A percentile compares a stretch with the other conserved stretches of the same genome.
These are phyloP conservation scores for Drepana falcataria DNA, from an alignment of 2,888 invertebrate genomes.

Conservation along the genomic window DNA sequence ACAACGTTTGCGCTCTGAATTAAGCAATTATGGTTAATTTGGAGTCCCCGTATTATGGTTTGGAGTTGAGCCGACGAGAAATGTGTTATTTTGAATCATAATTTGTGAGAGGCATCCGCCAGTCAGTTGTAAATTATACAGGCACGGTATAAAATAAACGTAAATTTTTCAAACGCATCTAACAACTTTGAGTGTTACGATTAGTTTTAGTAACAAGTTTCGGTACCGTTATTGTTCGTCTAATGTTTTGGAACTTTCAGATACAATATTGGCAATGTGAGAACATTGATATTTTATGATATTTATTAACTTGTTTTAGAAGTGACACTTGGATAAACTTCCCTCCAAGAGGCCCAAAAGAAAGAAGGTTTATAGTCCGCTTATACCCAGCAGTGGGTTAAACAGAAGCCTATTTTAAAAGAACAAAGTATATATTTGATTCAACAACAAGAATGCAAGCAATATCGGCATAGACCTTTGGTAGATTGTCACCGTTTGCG, in stretches of 20 bases:
- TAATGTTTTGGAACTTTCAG: neutral
- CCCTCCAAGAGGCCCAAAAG: no score
- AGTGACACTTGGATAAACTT: no score
- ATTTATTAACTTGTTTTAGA: no score
- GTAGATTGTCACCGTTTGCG: no score
- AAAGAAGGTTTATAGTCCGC: no score
- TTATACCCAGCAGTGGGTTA: no score
- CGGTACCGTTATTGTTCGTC: neutral
- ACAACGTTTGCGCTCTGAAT: conserved; percentile 66
- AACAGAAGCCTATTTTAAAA: no score
- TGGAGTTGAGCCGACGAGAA: conserved; percentile 61
- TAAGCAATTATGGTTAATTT: conserved; percentile 79
- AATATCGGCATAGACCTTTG: no score
- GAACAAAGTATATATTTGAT: no score
- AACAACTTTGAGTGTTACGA: conserved; percentile 25
- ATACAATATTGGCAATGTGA: neutral
- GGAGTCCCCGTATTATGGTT: conserved; percentile 65
- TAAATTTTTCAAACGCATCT: conserved; percentile 36
- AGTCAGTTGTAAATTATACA: conserved; percentile 75
- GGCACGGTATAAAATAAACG: conserved; percentile 40
- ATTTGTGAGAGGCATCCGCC: conserved; percentile 76
- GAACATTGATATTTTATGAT: no score
- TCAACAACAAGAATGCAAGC: no score
- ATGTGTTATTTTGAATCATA: conserved; percentile 77
- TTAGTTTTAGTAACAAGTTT: conserved; percentile 7